Base-by-base conservation (phyloP, 2,113 vertebrate genomes). In the Oplegnathus fasciatus region DNA sequence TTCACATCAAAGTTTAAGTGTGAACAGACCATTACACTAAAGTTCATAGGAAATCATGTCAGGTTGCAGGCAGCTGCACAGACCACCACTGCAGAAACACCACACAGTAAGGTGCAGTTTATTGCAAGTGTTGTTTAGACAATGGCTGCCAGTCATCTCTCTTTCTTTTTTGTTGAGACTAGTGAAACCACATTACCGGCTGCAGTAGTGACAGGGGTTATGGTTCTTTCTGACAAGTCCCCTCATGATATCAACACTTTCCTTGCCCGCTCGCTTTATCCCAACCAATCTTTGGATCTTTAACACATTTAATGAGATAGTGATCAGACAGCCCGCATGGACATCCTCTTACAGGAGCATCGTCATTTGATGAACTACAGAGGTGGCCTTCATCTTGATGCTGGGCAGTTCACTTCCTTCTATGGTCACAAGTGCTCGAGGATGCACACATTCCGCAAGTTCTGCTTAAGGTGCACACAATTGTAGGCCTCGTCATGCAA, bases 401-500 rank as follows among this genome's bases (percentile, higher is more conserved):
- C n/a, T 58, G 1, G 5, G 7, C 40, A 22, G 40, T 26, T 81
- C 26, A 44, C 37, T 86, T 73, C 68, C 79, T 37, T 13, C 4
- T 60, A 0, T 44, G 42, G 50, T 54, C 24, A 20, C 15, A n/a
- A 18, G 15, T 26, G 9, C 9, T 37, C 5, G 1, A 26, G 15
- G 18, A 13, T 1, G 7, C 42, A 9, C 9, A 11, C 14, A 20
- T 2, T 11, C 5, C 30, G 7, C 2, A 64, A 22, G 9, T 34
- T 32, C 20, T n/a, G 37, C n/a, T 8, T 5, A 20, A 65, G 3
- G 7, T 52, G 15, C 10, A 55, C 40, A 24, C 0, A 20, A 0
- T 50, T 66, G 22, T 40, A 34, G 37, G 11, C 17, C 4, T 22
- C 17, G 24, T 69, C 28, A 0, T 24, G 37, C 73, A 64, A 55